phyloP scores from a whole-genome alignment of 2,797 vertebrate species.

The Heliangelus exortis region DNA sequence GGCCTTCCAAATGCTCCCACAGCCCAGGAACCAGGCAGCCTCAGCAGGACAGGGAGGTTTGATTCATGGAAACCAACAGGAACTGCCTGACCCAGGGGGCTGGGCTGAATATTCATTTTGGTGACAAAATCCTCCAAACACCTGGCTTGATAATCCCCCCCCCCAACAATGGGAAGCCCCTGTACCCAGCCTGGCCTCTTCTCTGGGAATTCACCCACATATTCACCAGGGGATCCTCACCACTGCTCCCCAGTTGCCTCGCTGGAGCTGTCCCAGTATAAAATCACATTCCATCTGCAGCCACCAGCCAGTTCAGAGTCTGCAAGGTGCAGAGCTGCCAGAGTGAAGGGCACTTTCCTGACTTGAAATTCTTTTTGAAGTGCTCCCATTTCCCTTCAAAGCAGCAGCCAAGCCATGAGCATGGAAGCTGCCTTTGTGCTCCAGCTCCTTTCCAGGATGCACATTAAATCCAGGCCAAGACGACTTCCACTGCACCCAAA shows the following conservation, averaged over 20 bases:
- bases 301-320: neutral
- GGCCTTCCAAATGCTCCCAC: neutral
- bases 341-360: neutral
- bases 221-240: neutral
- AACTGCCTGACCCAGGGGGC: neutral
- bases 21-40: neutral
- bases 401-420: neutral
- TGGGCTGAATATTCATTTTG: neutral
- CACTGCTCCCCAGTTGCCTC: neutral
- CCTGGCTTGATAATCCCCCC: neutral
- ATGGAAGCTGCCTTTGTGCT: neutral
- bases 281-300: accelerated
- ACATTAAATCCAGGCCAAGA: neutral
- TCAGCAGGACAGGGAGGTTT: neutral
- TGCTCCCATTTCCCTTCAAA: neutral
- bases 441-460: neutral
- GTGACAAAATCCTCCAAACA: neutral
- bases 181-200: neutral
- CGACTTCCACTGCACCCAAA: neutral
- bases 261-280: accelerated
- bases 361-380: neutral
- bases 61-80: neutral
- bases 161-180: neutral
- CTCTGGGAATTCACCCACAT: neutral
- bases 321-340: accelerated